Evolutionary conservation across 2,113 vertebrate species (phyloP).

Genomic region (Gadus macrocephalus): DNA sequence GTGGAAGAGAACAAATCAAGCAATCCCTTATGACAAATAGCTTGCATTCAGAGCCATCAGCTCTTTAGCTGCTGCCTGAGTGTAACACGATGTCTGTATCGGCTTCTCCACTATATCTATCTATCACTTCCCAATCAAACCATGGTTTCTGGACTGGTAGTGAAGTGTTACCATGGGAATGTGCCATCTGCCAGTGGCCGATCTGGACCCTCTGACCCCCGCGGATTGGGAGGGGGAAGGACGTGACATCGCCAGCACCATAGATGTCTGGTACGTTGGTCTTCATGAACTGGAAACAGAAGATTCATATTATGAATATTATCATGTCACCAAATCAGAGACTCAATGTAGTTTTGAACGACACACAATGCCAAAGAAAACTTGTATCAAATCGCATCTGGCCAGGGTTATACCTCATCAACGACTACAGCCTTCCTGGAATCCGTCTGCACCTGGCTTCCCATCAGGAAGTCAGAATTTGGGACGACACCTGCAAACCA

Average conservation of each 20-base stretch:
- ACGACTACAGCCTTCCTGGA: slow-evolving; percentile 72
- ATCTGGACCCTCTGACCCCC: slow-evolving; percentile 66
- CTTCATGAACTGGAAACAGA: slow-evolving; percentile 63
- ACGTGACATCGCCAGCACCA: slow-evolving; percentile 79
- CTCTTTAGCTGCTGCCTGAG: neutral
- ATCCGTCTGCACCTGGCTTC: slow-evolving; percentile 67
- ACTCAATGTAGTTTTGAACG: neutral
- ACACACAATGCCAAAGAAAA: neutral
- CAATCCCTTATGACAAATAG: neutral
- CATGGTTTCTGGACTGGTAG: neutral
- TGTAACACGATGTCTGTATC: neutral
- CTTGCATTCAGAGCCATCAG: no score
- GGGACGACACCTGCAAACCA: slow-evolving; percentile 71
- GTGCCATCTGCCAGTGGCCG: slow-evolving; percentile 84
- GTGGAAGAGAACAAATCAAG: neutral
- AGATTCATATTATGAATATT: neutral
- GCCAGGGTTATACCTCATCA: slow-evolving; percentile 8
- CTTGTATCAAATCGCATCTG: neutral
- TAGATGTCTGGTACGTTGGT: slow-evolving; percentile 78
- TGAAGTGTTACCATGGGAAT: slow-evolving; percentile 74
- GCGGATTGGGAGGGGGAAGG: slow-evolving; percentile 77
- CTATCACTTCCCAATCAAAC: neutral
- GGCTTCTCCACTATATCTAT: neutral
- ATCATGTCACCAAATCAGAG: no score
- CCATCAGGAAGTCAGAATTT: slow-evolving; percentile 74